phyloP scores from a whole-genome alignment of 2,888 invertebrate species.

The Geotrupes spiniger region DNA sequence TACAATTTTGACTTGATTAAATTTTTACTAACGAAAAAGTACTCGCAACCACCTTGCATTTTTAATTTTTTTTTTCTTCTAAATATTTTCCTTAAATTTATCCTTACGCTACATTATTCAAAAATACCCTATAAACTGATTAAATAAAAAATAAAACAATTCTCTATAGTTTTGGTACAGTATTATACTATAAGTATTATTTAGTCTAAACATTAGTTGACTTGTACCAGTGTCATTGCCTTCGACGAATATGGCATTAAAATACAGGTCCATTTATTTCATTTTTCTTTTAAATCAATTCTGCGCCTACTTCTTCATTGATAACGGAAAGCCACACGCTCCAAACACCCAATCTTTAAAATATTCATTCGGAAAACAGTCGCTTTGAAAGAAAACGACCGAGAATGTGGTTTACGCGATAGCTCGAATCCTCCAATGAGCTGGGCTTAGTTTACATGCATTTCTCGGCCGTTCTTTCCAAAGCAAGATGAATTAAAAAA shows the following conservation, averaged over 20 bases:
- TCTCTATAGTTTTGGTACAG: conserved; percentile 43
- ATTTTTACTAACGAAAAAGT: conserved; percentile 3
- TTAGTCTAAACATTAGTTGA: conserved; percentile 37
- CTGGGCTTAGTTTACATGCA: no score
- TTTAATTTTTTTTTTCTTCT: conserved; percentile 25
- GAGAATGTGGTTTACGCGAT: no score
- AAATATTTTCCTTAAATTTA: conserved; percentile 28
- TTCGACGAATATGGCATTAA: conserved; percentile 26
- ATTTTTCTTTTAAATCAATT: conserved; percentile 15
- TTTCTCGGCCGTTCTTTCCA: no score
- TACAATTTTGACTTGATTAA: background rate
- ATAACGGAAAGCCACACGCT: no score
- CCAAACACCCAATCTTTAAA: no score
- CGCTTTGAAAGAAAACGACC: no score
- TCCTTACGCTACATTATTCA: conserved; percentile 33
- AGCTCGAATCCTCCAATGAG: no score
- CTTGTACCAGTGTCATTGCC: conserved; percentile 35
- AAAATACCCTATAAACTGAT: conserved; percentile 39
- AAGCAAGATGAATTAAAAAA: no score
- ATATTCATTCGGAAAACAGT: no score
- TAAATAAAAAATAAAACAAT: conserved; percentile 41
- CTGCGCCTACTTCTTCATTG: conserved; percentile 4
- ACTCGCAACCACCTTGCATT: conserved; percentile 28
- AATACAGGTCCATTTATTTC: conserved; percentile 17
- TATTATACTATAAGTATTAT: conserved; percentile 34